A percentile compares a stretch with the other conserved stretches of the same genome.
phyloP scores from a whole-genome alignment of 2,888 invertebrate genomes.

The Leptopilina syphax region DNA sequence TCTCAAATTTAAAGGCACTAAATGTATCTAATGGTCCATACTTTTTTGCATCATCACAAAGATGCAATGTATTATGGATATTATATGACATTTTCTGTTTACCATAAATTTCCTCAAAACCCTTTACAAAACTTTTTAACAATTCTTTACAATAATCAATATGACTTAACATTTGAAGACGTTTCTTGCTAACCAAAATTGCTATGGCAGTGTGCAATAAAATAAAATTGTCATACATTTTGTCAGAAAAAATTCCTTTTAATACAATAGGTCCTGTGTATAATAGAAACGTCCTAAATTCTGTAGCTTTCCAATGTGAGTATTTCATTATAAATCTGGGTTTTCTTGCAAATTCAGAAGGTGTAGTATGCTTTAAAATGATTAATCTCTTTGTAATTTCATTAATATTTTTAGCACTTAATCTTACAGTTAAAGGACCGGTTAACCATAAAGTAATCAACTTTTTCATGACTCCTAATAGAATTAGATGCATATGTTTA shows the following conservation, averaged over 20 bases:
- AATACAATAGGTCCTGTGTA: too few relatives aligned
- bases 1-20: not conserved
- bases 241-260: constrained; percentile 37
- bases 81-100: constrained; percentile 49
- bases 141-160: constrained; percentile 50
- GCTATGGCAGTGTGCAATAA: constrained; percentile 48
- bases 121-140: constrained; percentile 58
- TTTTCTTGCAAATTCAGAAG: constrained; percentile 55
- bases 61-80: constrained; percentile 61
- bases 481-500: too few relatives aligned
- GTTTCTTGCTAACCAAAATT: constrained; percentile 46
- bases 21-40: constrained; percentile 57
- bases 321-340: constrained; percentile 45
- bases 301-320: constrained; percentile 52
- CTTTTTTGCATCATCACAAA: constrained; percentile 59
- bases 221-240: constrained; percentile 51
- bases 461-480: too few relatives aligned
- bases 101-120: constrained; percentile 60
- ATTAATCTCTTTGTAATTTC: constrained; percentile 35
- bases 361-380: constrained; percentile 40
- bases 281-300: constrained; percentile 52
- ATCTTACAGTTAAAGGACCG: too few relatives aligned
- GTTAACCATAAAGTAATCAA: too few relatives aligned
- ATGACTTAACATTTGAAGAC: constrained; percentile 22
- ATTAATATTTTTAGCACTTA: not conserved